Base-by-base conservation (phyloP, 2,797 vertebrate species). In the Pogonophryne albipinna region DNA sequence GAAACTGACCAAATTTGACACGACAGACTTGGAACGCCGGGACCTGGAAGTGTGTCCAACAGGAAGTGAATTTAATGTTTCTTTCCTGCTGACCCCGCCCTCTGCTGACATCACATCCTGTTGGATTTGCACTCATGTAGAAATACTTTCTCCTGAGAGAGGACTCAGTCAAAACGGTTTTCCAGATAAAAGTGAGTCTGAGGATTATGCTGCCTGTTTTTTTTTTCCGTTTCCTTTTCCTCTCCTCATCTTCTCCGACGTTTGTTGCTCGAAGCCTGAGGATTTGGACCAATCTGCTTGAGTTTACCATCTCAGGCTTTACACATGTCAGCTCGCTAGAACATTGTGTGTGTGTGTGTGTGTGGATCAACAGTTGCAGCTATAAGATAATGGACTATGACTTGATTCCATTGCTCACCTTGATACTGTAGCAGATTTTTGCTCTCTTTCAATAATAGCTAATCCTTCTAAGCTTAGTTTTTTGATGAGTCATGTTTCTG, bases 341-440 rank as follows among this genome's bases (percentile, higher is more conserved):
- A 38, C 34, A 38, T 9, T 53, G 53, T 65, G 23, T 12, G 61
- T 55, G 66, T 57, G 51, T 64, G 51, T 65, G 20, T 72, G 14
- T 45, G 59, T 65, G 42, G 47, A 51, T 74, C 67, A 67, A 15
- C 55, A 66, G 62, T 71, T 80, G 75, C 86, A 79, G 86, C 83
- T 79, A 76, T 71, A 19, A 23, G 15, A 56, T 72, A 15, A 78
- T 14, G 11, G 15, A 73, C 41, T 66, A 34, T 12, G 34, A 80
- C 52, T 79, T 68, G 50, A 79, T 82, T 67, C 45, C 38, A 42
- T 17, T 42, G 20, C 19, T 46, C 42, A 61, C 44, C 49, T 23
- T 61, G 64, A 76, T 46, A 16, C 23, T 56, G 56, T 63, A 57
- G 74, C 70, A 50, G 45, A 19, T 2, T 51, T 57, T 66, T 60